Conservation (phyloP, 2,797 vertebrate species). For the Prunella strophiata region DNA sequence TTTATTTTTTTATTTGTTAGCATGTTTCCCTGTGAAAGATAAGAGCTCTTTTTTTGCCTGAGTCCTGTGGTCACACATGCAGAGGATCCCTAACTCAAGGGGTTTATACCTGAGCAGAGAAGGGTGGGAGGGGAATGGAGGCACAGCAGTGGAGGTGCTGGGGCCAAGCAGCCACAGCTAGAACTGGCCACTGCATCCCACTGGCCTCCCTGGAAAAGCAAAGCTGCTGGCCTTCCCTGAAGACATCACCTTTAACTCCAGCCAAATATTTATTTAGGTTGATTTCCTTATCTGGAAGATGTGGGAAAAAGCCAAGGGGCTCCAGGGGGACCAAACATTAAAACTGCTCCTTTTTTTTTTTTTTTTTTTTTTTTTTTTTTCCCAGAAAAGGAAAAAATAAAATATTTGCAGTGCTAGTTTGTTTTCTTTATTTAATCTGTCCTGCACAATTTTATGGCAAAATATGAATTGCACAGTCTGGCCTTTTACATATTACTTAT, state of each 20-base stretch:
- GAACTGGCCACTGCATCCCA: neutral
- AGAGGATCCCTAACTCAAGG: neutral
- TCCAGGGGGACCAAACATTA: neutral
- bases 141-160: neutral
- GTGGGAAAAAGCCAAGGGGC: neutral
- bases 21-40: neutral
- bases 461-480: neutral
- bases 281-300: neutral
- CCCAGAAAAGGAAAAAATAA: neutral
- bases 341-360: accelerated
- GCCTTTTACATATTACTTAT: neutral
- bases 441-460: neutral
- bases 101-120: neutral
- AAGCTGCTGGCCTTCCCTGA: neutral
- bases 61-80: neutral
- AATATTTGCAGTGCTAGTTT: neutral
- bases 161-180: neutral
- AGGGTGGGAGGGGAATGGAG: neutral
- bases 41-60: neutral
- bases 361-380: neutral
- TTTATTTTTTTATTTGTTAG: neutral
- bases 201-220: neutral
- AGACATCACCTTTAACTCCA: neutral
- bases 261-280: neutral
- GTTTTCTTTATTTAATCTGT: neutral